A percentile compares a stretch with the other conserved stretches of the same genome.
Conservation (phyloP, 2,113 vertebrate genomes). For the Crotalus helleri region DNA sequence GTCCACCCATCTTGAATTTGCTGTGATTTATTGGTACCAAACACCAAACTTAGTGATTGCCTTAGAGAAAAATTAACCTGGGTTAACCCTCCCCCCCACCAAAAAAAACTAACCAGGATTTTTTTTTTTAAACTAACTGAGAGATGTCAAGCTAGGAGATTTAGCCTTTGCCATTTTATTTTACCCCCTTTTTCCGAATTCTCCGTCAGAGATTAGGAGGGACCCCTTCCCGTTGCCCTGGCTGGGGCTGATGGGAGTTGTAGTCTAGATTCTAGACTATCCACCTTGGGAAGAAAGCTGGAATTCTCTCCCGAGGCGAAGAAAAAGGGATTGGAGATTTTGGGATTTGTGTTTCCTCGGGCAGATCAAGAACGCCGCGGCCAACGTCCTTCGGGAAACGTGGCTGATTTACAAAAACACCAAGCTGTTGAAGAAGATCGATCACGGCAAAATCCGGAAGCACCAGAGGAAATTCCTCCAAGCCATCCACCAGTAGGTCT, state of each 20-base stretch:
- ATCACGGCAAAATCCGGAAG: constrained; percentile 94
- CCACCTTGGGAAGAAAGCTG: background rate
- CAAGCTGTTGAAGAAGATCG: constrained; percentile 94
- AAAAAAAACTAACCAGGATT: background rate
- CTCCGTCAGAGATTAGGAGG: background rate
- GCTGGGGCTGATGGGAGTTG: background rate
- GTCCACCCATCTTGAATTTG: background rate
- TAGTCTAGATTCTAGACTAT: background rate
- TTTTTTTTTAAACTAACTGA: background rate
- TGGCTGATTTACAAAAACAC: constrained; percentile 99
- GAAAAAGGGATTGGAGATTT: background rate
- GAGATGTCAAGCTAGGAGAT: background rate
- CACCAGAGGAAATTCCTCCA: constrained; percentile 98
- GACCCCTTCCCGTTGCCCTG: background rate
- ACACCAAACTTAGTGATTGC: background rate
- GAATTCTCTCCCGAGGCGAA: too few relatives aligned
- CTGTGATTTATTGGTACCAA: background rate
- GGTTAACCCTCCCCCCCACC: too few relatives aligned
- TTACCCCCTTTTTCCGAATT: accelerated
- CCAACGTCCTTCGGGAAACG: constrained; percentile 93
- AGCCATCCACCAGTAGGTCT: constrained; percentile 95
- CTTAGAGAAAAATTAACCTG: background rate
- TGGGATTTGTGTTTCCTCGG: constrained; percentile 13
- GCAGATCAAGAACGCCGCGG: constrained; percentile 96
- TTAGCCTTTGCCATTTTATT: background rate